Evolutionary conservation across 2,113 vertebrate species (phyloP), one percentile per base, ranked within the genome.

Genomic region (Oceanodroma tethys): DNA sequence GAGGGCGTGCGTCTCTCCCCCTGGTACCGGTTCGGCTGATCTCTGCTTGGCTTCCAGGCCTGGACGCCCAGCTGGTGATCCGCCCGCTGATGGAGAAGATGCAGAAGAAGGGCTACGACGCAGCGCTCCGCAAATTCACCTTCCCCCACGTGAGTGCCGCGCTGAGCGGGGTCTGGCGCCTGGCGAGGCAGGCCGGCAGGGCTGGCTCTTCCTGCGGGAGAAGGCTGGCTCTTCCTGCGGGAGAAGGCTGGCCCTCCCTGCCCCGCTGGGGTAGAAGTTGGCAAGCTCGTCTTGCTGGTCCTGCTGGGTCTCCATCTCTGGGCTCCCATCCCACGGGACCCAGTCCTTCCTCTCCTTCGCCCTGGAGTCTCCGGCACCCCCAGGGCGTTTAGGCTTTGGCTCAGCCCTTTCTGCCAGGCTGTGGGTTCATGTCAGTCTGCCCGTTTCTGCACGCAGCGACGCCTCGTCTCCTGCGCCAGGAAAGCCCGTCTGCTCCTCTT

Each of bases 31-130:
- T 47, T 48, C 0, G 0, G 22, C 76, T 93, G 50, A 65, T 2
- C 16, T 50, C 36, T 53, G 32, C 40, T 86, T 30, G 56, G 18
- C 10, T 58, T 55, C 59, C 94, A 99, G 99, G 99, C 66, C 98
- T 99, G 83, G 99, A 99, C 3, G 99, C 99, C 4, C 99, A 99
- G 93, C 95, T 99, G 81, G 99, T 99, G 23, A 99, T 99, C 93
- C 98, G 98, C 26, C 99, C 99, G 3, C 98, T 99, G 78, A 97
- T 99, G 98, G 99, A 99, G 93, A 99, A 98, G 80, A 56, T 99
- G 53, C 98, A 99, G 56, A 98, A 98, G 73, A 99, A 98, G 93
- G 98, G 98, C 36, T 98, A 98, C 0, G 99, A 99, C 0, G 97
- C 99, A 2, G 98, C 62, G 1, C 95, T 99, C 22, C 98, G 98